Conservation (phyloP, 2,888 invertebrate species). For the Slavum lentiscoides region DNA sequence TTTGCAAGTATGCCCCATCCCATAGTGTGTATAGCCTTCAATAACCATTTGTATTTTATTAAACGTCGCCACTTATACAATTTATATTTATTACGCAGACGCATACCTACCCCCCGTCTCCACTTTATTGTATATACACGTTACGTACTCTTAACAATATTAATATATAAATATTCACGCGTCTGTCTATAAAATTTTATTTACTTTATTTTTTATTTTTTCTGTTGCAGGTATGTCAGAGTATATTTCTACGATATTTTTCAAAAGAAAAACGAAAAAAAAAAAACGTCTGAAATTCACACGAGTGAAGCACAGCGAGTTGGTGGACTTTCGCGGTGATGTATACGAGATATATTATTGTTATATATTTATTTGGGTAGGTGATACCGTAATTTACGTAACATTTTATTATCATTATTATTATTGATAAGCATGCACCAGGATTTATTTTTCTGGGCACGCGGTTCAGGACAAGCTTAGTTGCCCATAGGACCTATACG, state of each 20-base stretch:
- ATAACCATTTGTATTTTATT: conserved; percentile 36
- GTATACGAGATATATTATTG: too few species aligned
- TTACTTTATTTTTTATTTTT: not conserved
- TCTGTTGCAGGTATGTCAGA: conserved; percentile 32
- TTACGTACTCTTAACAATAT: not conserved
- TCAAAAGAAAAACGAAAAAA: not conserved
- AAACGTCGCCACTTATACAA: conserved; percentile 16
- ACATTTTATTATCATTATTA: too few species aligned
- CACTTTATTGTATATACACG: too few species aligned
- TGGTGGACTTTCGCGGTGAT: too few species aligned
- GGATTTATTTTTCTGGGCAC: too few species aligned
- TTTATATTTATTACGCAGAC: too few species aligned
- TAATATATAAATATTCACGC: not conserved
- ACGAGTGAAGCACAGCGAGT: not conserved
- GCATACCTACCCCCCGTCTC: too few species aligned
- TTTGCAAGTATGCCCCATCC: conserved; percentile 21
- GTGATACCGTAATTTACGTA: too few species aligned
- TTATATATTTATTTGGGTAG: too few species aligned
- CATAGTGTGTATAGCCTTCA: not conserved
- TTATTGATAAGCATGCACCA: too few species aligned
- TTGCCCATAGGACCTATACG: too few species aligned
- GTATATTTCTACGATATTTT: not conserved
- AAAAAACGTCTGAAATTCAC: not conserved
- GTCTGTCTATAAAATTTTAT: not conserved
- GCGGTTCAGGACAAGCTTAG: too few species aligned